Evolutionary conservation across 2,888 invertebrate species (phyloP).

Genomic region (Chesias legatella): DNA sequence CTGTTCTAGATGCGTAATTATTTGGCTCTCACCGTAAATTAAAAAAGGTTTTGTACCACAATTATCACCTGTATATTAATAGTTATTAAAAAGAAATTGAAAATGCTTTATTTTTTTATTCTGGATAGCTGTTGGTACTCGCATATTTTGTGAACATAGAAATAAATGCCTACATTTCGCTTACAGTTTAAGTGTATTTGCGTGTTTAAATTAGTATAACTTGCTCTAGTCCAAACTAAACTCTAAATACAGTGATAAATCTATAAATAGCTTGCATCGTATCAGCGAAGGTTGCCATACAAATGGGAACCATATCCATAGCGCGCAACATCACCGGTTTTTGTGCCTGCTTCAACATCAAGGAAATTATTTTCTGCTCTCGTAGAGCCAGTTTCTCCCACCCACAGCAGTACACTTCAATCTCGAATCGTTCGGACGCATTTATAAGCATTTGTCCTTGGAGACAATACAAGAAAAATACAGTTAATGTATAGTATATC

Average conservation of each 20-base stretch:
- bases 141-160: no score
- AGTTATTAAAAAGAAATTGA: constrained; percentile 1
- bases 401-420: constrained; percentile 40
- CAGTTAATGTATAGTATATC: constrained; percentile 31
- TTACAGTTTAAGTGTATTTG: no score
- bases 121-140: no score
- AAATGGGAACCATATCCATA: constrained; percentile 38
- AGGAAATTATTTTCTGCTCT: constrained; percentile 34
- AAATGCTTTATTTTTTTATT: no score
- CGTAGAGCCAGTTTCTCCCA: constrained; percentile 40
- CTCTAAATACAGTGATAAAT: constrained; percentile 40
- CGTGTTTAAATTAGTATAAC: no score
- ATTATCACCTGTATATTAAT: constrained; percentile 14
- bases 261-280: constrained; percentile 44
- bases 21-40: constrained; percentile 15
- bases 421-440: constrained; percentile 41
- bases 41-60: constrained; percentile 11
- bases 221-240: no score
- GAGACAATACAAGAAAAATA: constrained; percentile 44
- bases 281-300: constrained; percentile 39
- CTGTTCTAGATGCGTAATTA: constrained; percentile 13
- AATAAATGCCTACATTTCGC: no score
- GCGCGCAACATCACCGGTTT: constrained; percentile 39
- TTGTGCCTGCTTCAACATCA: constrained; percentile 42
- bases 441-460: constrained; percentile 43